Conservation (phyloP, 2,888 invertebrate genomes). For the Lissocephala sabroskyi region DNA sequence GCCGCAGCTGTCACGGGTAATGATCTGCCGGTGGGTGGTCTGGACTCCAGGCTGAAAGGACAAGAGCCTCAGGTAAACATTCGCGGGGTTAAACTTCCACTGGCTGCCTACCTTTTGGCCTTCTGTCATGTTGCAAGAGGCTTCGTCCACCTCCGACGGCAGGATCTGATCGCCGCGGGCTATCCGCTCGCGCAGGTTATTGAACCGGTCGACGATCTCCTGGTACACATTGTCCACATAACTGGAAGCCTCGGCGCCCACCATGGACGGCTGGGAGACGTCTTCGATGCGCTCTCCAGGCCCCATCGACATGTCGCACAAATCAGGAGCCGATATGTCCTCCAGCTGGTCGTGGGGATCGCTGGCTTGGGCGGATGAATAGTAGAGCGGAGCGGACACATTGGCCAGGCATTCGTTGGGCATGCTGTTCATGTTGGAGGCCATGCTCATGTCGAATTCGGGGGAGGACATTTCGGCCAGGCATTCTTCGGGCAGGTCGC, state of each 20-base stretch:
- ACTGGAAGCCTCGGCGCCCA: not conserved
- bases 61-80: no score
- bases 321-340: not conserved
- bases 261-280: not conserved
- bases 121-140: not conserved
- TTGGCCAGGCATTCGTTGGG: slow-evolving; percentile 7
- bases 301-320: not conserved
- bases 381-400: not conserved
- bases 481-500: slow-evolving; percentile 23
- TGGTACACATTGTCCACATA: slow-evolving; percentile 19
- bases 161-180: slow-evolving; percentile 1
- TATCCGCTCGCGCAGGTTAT: slow-evolving; percentile 7
- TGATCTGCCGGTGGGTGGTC: slow-evolving; percentile 21
- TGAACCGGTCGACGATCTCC: slow-evolving; percentile 24
- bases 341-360: no score
- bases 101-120: not conserved
- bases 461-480: slow-evolving; percentile 29
- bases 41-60: slow-evolving; percentile 1
- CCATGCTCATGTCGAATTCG: slow-evolving; percentile 5
- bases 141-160: not conserved
- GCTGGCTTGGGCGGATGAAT: no score
- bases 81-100: no score
- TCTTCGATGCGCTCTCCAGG: not conserved
- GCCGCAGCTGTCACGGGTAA: slow-evolving; percentile 27
- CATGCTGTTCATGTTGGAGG: not conserved